Percentiles rank a stretch among this genome's conserved stretches.
These are phyloP conservation scores for Sarcophaga caerulescens DNA, from an alignment of 2,888 invertebrate genomes.

Conservation along the genomic window DNA sequence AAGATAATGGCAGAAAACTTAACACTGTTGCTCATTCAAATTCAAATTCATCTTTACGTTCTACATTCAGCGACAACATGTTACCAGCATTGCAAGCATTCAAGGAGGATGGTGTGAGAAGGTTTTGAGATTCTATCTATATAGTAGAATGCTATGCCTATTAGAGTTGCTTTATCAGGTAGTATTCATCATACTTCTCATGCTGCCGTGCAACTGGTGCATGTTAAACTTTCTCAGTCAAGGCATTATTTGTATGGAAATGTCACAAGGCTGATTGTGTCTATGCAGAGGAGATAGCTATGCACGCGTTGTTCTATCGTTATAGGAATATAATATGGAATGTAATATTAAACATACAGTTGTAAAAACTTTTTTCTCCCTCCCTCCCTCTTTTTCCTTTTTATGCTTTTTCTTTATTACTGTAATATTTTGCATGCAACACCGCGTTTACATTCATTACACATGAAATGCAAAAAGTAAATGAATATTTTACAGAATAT, in stretches of 20 bases:
- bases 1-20: conserved; percentile 59
- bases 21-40: conserved; percentile 67
- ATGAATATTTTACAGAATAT: conserved; percentile 69
- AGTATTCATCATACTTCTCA: neutral
- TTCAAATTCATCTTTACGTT: conserved; percentile 62
- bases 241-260: conserved; percentile 11
- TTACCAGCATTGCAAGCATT: conserved; percentile 8
- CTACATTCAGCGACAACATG: conserved; percentile 44
- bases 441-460: conserved; percentile 72
- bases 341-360: neutral
- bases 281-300: neutral
- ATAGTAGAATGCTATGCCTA: no score
- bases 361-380: conserved; percentile 42
- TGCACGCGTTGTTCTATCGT: neutral
- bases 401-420: conserved; percentile 57
- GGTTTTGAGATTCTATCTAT: no score
- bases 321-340: neutral
- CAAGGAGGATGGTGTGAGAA: neutral
- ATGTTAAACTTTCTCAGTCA: conserved; percentile 35
- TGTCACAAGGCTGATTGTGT: conserved; percentile 54
- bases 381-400: conserved; percentile 67
- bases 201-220: neutral
- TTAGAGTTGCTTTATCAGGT: no score
- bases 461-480: conserved; percentile 69
- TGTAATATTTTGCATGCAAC: conserved; percentile 72